Base-by-base conservation (phyloP, 2,797 vertebrate species). In the Hydrolagus colliei region DNA sequence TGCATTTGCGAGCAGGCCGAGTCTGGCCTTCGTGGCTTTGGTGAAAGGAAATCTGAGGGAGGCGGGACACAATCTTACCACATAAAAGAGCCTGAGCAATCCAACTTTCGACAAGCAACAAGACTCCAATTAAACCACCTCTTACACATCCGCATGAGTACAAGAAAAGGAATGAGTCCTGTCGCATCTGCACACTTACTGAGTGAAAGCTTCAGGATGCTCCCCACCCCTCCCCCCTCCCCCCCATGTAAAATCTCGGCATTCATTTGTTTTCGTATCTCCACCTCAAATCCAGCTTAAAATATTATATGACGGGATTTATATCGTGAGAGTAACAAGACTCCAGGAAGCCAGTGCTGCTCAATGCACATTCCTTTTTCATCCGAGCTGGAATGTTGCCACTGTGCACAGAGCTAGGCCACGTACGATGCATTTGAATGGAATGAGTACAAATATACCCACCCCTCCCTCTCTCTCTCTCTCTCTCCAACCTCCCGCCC, bases 371-470 rank as follows among this genome's bases (percentile, higher is more conserved):
- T 84, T 84, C 62, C 18, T 84, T 68, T 77, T 84, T 76, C 71
- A 71, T 68, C 11, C 79, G 9, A 35, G 9, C 65, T 84, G 79
- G 62, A 84, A 84, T 84, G 35, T 68, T 84, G 79, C 79, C 79
- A 84, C 79, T 71, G 9, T 84, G 79, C 65, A 41, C 63, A 71
- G 65, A 68, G 79, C 65, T 82, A 41, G 79, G 79, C 27, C 79
- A 82, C 79, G 41, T 68, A 82, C 79, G 63, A 82, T 82, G 79
- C 79, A 82, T 82, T 65, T 82, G 79, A 84, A 84, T 84, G 79
- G 65, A 12, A 65, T 67, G 18, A 84, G 65, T 84, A 20, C 41
- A 65, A 84, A 18, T 27, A 84, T 84, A 35, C 79, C 35, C 41
- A 3, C 6, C 41, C 6, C 6, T 6, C 41, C 6, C 41, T 52